Base-by-base conservation (phyloP, 2,113 vertebrate genomes). In the Eonycteris spelaea region DNA sequence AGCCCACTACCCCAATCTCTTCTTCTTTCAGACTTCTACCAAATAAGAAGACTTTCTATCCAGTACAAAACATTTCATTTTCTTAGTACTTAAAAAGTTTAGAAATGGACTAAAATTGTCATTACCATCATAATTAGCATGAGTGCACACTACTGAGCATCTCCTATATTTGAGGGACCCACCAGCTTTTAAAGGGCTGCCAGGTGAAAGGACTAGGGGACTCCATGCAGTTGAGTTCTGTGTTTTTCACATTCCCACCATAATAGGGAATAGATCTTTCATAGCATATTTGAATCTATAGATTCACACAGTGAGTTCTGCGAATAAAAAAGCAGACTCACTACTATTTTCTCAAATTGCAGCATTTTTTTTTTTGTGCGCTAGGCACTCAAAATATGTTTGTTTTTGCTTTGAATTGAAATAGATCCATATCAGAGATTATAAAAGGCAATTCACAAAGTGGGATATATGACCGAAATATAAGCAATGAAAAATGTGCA, bases 401-500 rank as follows among this genome's bases (percentile, higher is more conserved):
- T 86, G 45, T 43, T 83, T 84, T 95, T 63, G n/a, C n/a, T 86
- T 90, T 70, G 65, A 85, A 43, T 65, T 79, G 61, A 92, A 92
- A 85, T 63, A 74, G 73, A 92, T 85, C 12, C 48, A 11, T 79
- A 86, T 59, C 18, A 51, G 65, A 74, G 57, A 35, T 33, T 24
- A 68, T 59, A 79, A 83, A 88, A 80, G 86, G 40, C 19, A 93
- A 80, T 79, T 92, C 22, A 74, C 11, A 21, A 59, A 43, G 74
- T 28, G 24, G 53, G 55, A 67, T 5, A 35, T 33, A 61, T 1
- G 14, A 59, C 19, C 22, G 65, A 71, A 48, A 59, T 59, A 48
- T 3, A n/a, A 51, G 28, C 38, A 35, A 70, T 68, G 68, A 83
- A 59, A 53, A 82, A 91, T 53, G 40, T 43, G 1, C 14, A 43